Evolutionary conservation across 2,888 invertebrate genomes (phyloP).

Genomic region (Pilophorus perplexus): DNA sequence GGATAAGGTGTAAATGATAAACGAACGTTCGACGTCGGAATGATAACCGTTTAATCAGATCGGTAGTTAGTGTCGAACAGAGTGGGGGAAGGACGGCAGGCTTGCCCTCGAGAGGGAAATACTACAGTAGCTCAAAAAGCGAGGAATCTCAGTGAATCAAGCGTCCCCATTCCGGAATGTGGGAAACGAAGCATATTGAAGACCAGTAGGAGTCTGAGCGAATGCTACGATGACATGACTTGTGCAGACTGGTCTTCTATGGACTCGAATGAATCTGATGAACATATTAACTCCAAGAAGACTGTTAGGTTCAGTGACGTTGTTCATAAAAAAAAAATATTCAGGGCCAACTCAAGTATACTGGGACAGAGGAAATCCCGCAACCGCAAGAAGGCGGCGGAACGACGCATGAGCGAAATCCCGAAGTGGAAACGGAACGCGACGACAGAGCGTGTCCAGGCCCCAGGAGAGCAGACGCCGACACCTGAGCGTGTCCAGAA

Average conservation of each 20-base stretch:
- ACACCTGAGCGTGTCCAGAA: too few relatives aligned
- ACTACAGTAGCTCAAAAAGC: constrained; percentile 7
- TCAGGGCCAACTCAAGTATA: constrained; percentile 82
- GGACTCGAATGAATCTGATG: constrained; percentile 40
- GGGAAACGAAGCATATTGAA: constrained; percentile 50
- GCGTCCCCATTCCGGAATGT: background rate
- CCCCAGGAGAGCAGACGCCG: too few relatives aligned
- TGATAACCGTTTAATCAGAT: too few relatives aligned
- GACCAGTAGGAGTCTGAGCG: constrained; percentile 56
- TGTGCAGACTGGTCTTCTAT: constrained; percentile 50
- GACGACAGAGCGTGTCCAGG: too few relatives aligned
- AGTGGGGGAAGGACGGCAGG: too few relatives aligned
- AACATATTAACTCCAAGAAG: constrained; percentile 65
- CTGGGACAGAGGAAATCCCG: constrained; percentile 77
- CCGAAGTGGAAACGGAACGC: constrained; percentile 61
- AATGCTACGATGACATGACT: constrained; percentile 55
- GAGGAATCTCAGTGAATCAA: constrained; percentile 30
- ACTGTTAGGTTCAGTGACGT: constrained; percentile 85
- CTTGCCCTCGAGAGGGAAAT: too few relatives aligned
- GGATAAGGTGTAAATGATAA: too few relatives aligned
- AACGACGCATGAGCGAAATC: constrained; percentile 71
- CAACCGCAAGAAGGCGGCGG: constrained; percentile 72
- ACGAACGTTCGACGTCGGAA: too few relatives aligned
- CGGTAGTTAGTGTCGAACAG: too few relatives aligned
- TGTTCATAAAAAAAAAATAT: constrained; percentile 74